phyloP scores from a whole-genome alignment of 1,140 invertebrate genomes.

The Macrotrachela quadricornifera region DNA sequence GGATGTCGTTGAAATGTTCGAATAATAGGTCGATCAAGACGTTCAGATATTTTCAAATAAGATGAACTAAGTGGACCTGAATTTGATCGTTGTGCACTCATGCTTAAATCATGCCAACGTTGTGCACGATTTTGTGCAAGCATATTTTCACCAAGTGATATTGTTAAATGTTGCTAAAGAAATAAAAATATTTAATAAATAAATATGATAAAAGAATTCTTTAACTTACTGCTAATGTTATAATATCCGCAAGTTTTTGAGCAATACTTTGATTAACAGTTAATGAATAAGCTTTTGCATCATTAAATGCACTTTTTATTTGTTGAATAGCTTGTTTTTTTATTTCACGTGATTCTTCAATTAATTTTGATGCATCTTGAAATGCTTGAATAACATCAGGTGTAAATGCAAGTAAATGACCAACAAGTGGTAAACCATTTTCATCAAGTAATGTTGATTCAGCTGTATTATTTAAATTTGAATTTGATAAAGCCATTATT shows the following conservation, averaged over 20 bases:
- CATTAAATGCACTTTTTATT: no score
- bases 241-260: not conserved
- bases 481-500: no score
- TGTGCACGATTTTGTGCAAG: constrained; percentile 23
- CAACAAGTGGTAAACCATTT: no score
- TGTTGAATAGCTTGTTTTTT: no score
- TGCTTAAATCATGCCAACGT: constrained; percentile 25
- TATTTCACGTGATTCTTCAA: not conserved
- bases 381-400: not conserved
- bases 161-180: constrained; percentile 24
- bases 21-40: constrained; percentile 24
- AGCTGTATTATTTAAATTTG: no score
- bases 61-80: constrained; percentile 21
- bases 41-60: constrained; percentile 21
- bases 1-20: constrained; percentile 27
- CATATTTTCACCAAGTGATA: constrained; percentile 23
- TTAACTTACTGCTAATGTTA: not conserved
- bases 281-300: not conserved
- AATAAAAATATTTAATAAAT: not conserved
- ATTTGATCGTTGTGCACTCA: constrained; percentile 20
- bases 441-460: no score
- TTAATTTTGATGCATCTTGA: not conserved
- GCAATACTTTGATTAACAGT: not conserved
- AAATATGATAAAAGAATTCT: not conserved
- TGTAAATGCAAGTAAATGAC: not conserved